Evolutionary conservation across 2,888 invertebrate species (phyloP), one percentile per base, ranked within the genome.

Genomic region (Caenorhabditis macrosperma): DNA sequence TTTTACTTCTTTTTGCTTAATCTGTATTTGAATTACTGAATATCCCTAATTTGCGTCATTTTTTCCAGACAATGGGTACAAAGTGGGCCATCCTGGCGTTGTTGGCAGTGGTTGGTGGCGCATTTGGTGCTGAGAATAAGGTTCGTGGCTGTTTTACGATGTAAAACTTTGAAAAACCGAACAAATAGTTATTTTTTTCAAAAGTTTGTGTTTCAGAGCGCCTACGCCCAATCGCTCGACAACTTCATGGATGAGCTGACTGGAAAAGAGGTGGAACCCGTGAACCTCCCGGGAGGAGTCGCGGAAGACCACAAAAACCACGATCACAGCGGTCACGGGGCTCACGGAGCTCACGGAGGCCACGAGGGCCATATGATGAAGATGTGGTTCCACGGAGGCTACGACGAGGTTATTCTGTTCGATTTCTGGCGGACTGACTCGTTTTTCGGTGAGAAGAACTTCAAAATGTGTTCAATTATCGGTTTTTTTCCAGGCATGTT

Each of bases 401-500:
- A 59, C 61, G 81, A 85, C 20, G 90, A 90, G 78, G 87, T 90
- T 12, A 87, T 90, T 55, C 81, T 90, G 2, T 90, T 90, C 77
- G 87, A 88, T 55, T 90, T 80, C 61, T 90, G 88, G 89, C 74
- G 84, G 46, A 88, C 85, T 26, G 83, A 89, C 38, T 82, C 87
- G 1, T 38, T 78, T 12, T 57, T 63, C 26, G 80, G 83, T 84
- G 22, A 46, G 61, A n/a, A n/a, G n/a, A n/a, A n/a, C n/a, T n/a
- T n/a, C n/a, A n/a, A n/a, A n/a, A n/a, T n/a, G n/a, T n/a, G n/a
- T n/a, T n/a, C n/a, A n/a, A n/a, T n/a, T n/a, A n/a, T n/a, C n/a
- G n/a, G n/a, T 33, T 59, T 9, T 38, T 54, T 67, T 81, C 26
- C 71, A 90, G 91, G 89, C 1, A 93, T 98, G 87, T 92, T 97